Conservation (phyloP, 1,140 invertebrate genomes). For the Platyscapa corneri region DNA sequence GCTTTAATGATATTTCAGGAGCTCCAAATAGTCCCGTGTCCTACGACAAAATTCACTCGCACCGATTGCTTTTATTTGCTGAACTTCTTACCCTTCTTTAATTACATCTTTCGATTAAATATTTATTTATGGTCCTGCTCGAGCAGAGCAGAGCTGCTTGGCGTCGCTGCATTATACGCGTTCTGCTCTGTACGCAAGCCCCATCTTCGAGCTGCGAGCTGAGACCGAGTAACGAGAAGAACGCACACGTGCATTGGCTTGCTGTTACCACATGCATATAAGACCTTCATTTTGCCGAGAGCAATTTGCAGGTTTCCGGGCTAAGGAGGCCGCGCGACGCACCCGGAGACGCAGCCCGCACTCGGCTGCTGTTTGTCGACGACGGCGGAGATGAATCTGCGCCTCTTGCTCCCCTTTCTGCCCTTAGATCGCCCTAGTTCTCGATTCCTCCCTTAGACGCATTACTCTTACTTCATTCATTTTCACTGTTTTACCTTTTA, state of each 20-base stretch:
- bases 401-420: conserved; percentile 28
- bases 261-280: conserved; percentile 24
- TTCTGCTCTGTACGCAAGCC: conserved; percentile 40
- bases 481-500: conserved; percentile 22
- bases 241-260: not conserved
- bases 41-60: too few relatives aligned
- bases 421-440: not conserved
- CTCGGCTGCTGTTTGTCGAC: conserved; percentile 41
- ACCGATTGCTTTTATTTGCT: not conserved
- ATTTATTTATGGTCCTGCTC: not conserved
- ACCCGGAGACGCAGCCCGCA: conserved; percentile 28
- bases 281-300: conserved; percentile 56
- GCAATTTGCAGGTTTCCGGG: conserved; percentile 58
- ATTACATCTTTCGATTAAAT: not conserved
- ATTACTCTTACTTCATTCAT: conserved; percentile 21
- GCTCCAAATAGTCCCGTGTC: not conserved
- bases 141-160: too few relatives aligned
- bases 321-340: conserved; percentile 14
- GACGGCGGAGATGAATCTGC: conserved; percentile 21
- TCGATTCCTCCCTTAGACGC: not conserved
- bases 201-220: conserved; percentile 29
- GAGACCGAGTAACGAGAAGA: not conserved
- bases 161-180: not conserved
- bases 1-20: conserved; percentile 46
- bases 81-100: not conserved